A percentile compares a stretch with the other conserved stretches of the same genome.
phyloP scores from a whole-genome alignment of 2,113 vertebrate species.

The Sapajus apella region DNA sequence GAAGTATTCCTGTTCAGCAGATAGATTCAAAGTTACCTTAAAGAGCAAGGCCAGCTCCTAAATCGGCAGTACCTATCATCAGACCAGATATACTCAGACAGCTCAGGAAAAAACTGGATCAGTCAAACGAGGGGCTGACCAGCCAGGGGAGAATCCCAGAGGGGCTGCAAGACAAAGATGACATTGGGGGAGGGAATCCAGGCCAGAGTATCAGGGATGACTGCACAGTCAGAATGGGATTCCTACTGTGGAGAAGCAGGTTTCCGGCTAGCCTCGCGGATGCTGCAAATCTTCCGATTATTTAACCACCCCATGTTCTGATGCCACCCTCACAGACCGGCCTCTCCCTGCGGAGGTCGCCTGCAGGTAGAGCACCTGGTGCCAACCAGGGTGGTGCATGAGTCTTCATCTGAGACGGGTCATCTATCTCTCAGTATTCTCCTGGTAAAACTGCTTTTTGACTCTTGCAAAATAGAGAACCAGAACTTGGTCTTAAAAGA shows the following conservation, averaged over 20 bases:
- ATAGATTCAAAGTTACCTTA: neutral
- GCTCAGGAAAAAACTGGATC: neutral
- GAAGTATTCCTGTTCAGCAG: neutral
- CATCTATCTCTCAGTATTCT: neutral
- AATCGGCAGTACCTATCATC: neutral
- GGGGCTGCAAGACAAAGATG: neutral
- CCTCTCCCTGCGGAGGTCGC: neutral
- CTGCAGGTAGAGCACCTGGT: too few species aligned
- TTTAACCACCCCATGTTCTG: neutral
- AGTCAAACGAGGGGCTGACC: neutral
- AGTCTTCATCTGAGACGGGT: neutral
- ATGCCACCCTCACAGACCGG: neutral
- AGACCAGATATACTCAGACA: neutral
- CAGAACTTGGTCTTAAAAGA: neutral
- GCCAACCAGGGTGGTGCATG: neutral
- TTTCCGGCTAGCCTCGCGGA: neutral
- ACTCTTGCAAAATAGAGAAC: neutral
- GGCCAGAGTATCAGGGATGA: neutral
- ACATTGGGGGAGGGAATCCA: neutral
- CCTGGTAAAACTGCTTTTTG: neutral
- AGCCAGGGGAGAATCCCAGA: neutral
- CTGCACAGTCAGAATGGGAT: neutral
- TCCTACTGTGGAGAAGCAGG: neutral
- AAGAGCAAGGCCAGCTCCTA: neutral
- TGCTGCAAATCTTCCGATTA: neutral